phyloP scores from a whole-genome alignment of 2,113 vertebrate genomes.

The Galemys pyrenaicus region DNA sequence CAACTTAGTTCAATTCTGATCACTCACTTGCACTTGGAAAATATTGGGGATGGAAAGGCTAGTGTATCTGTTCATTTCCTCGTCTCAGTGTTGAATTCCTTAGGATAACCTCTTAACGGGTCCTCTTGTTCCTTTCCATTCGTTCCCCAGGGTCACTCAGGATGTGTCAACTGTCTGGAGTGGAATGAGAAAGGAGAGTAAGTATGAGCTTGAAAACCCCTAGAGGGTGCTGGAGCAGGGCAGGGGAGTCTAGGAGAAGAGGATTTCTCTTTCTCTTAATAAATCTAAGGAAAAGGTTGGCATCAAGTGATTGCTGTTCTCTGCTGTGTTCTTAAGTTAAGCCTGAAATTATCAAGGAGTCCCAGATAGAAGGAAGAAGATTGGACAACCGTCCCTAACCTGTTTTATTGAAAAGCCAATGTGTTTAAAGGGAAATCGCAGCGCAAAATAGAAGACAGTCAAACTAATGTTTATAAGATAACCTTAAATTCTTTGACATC shows the following conservation, averaged over 20 bases:
- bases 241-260: not conserved
- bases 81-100: not conserved
- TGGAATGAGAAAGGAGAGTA: conserved; percentile 99
- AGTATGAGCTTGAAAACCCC: conserved; percentile 82
- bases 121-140: conserved; percentile 46
- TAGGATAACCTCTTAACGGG: conserved; percentile 16
- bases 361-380: not conserved
- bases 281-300: not conserved
- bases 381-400: not conserved
- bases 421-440: conserved; percentile 10
- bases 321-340: not conserved
- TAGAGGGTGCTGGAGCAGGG: not conserved
- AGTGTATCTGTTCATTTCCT: not conserved
- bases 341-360: not conserved
- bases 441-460: conserved; percentile 40
- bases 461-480: conserved; percentile 36
- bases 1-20: not conserved
- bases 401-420: not conserved
- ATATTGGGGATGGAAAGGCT: not conserved
- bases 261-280: not conserved
- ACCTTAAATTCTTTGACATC: conserved; percentile 19
- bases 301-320: not conserved
- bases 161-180: conserved; percentile 99
- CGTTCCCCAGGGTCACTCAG: conserved; percentile 93
- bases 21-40: not conserved